phyloP scores from a whole-genome alignment of 2,888 invertebrate species.

The Pimpla rufipes region DNA sequence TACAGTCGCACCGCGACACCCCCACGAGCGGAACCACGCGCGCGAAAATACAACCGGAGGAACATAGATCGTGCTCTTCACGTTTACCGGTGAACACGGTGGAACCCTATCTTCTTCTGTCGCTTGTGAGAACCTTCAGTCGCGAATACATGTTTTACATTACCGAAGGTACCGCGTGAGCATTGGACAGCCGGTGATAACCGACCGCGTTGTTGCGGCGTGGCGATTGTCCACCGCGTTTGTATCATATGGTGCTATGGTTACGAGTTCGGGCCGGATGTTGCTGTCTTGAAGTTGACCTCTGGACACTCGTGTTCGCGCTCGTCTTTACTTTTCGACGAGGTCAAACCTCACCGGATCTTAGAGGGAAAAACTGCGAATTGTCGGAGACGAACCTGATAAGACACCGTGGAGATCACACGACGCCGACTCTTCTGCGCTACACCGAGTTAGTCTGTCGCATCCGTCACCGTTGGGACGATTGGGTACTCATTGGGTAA shows the following conservation, averaged over 20 bases:
- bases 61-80: constrained; percentile 56
- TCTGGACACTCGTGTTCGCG: constrained; percentile 15
- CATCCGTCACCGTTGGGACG: neutral
- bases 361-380: neutral
- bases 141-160: neutral
- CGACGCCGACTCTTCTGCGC: neutral
- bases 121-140: constrained; percentile 1
- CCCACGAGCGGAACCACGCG: constrained; percentile 82
- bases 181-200: constrained; percentile 9
- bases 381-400: neutral
- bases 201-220: neutral
- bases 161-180: neutral
- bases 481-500: constrained; percentile 38
- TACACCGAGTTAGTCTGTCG: constrained; percentile 1
- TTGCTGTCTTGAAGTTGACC: constrained; percentile 50
- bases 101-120: constrained; percentile 43
- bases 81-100: constrained; percentile 46
- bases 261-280: constrained; percentile 71
- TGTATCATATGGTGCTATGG: constrained; percentile 73
- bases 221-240: neutral
- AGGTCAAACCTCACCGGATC: neutral
- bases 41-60: constrained; percentile 63
- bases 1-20: constrained; percentile 85
- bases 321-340: neutral
- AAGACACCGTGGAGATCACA: neutral